A percentile compares a stretch with the other conserved stretches of the same genome.
Evolutionary conservation across 2,888 invertebrate species (phyloP).

Genomic region (Auanema sp.): DNA sequence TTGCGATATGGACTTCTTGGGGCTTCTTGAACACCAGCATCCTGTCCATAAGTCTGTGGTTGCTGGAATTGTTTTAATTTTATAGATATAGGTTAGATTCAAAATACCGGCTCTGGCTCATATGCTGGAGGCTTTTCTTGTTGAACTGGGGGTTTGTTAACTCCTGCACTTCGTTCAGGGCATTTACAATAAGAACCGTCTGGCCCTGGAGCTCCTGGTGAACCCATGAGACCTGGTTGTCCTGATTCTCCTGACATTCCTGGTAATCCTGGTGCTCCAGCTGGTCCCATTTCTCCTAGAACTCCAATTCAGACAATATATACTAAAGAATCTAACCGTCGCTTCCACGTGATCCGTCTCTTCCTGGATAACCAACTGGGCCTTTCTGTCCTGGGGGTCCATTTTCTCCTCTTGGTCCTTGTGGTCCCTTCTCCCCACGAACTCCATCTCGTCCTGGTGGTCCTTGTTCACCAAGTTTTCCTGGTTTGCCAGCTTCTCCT

Average conservation of each 20-base stretch:
- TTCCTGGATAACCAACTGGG: conserved; percentile 50
- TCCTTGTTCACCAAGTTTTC: conserved; percentile 47
- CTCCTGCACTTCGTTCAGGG: conserved; percentile 43
- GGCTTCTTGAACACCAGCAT: conserved; percentile 36
- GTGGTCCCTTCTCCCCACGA: conserved; percentile 50
- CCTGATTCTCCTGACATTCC: conserved; percentile 52
- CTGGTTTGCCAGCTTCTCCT: conserved; percentile 54
- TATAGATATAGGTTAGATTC: not conserved
- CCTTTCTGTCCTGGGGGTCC: conserved; percentile 55
- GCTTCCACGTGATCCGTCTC: conserved; percentile 45
- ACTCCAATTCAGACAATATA: not conserved
- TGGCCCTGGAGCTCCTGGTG: conserved; percentile 33
- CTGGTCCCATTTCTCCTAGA: conserved; percentile 41
- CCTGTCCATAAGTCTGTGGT: conserved; percentile 12
- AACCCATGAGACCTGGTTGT: conserved; percentile 48
- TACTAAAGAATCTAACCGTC: conserved; percentile 22
- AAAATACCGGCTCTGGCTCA: conserved; percentile 36
- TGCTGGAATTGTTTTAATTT: conserved; percentile 5
- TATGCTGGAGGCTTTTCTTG: conserved; percentile 34
- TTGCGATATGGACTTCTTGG: conserved; percentile 44
- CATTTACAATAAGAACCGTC: conserved; percentile 52
- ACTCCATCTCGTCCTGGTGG: conserved; percentile 37
- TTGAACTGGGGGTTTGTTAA: conserved; percentile 33
- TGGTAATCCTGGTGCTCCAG: conserved; percentile 48
- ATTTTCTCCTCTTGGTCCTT: conserved; percentile 48